These are phyloP conservation scores for Australoheros facetus DNA, from an alignment of 2,797 vertebrate genomes.

Conservation along the genomic window DNA sequence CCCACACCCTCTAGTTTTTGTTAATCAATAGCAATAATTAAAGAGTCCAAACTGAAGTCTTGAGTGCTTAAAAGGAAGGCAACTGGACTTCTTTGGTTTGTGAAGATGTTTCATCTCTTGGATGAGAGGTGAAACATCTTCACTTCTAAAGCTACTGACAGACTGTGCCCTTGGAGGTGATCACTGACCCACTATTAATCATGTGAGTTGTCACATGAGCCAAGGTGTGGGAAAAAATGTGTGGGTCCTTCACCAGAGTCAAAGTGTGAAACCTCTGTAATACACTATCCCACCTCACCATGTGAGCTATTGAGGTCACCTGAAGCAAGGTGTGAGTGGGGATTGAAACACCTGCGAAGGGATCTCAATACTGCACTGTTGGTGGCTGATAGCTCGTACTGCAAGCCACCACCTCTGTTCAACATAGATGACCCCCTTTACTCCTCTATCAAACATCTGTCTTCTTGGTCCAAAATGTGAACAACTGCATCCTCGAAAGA, in stretches of 20 bases:
- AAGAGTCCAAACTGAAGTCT: background rate
- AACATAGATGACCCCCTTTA: background rate
- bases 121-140: background rate
- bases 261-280: background rate
- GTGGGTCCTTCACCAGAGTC: background rate
- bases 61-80: background rate
- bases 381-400: too few relatives aligned
- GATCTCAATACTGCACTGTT: background rate
- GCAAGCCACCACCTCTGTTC: background rate
- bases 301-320: background rate
- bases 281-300: background rate
- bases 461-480: background rate
- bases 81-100: accelerated
- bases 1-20: too few relatives aligned
- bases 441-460: background rate
- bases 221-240: background rate
- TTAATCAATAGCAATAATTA: background rate
- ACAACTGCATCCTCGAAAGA: accelerated
- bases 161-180: too few relatives aligned
- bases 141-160: background rate
- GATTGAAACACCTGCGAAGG: background rate
- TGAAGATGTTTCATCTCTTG: accelerated
- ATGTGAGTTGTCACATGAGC: background rate
- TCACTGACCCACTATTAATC: background rate
- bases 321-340: background rate